These are phyloP conservation scores for Aspiorhynchus laticeps DNA, from an alignment of 2,113 vertebrate genomes.

Conservation along the genomic window DNA sequence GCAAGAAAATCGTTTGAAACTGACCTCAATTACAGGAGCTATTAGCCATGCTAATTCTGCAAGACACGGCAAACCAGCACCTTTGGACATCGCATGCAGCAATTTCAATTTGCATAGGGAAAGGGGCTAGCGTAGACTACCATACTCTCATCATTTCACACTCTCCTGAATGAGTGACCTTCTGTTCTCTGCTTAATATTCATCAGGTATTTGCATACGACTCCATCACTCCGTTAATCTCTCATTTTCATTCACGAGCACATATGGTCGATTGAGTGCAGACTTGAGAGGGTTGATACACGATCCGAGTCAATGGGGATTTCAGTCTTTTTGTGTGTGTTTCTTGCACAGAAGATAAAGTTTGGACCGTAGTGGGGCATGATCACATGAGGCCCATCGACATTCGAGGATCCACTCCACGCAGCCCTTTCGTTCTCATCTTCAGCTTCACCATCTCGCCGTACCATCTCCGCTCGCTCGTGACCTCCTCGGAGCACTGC, in stretches of 20 bases:
- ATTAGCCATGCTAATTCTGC: conserved; percentile 53
- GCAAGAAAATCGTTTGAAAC: conserved; percentile 52
- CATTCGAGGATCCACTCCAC: conserved; percentile 73
- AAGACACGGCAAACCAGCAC: conserved; percentile 51
- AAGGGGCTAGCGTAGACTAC: conserved; percentile 36
- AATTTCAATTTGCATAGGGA: conserved; percentile 49
- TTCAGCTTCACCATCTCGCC: conserved; percentile 85
- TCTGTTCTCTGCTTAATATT: conserved; percentile 59
- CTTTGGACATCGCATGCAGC: conserved; percentile 44
- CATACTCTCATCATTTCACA: conserved; percentile 48
- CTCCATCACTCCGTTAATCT: conserved; percentile 57
- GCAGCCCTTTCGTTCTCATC: conserved; percentile 79
- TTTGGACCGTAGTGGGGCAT: conserved; percentile 88
- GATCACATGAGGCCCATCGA: conserved; percentile 81
- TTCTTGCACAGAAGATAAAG: conserved; percentile 83
- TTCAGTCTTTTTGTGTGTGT: conserved; percentile 23
- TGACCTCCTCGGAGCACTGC: conserved; percentile 85
- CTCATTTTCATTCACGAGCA: conserved; percentile 53
- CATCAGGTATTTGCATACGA: conserved; percentile 60
- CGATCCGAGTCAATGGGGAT: conserved; percentile 11
- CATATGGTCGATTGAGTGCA: conserved; percentile 31
- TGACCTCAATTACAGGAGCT: conserved; percentile 60
- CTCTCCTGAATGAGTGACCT: conserved; percentile 54
- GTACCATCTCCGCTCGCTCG: conserved; percentile 85
- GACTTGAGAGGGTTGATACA: conserved; percentile 19